Evolutionary conservation across 1,140 invertebrate species (phyloP).

Genomic region (Atta texana): DNA sequence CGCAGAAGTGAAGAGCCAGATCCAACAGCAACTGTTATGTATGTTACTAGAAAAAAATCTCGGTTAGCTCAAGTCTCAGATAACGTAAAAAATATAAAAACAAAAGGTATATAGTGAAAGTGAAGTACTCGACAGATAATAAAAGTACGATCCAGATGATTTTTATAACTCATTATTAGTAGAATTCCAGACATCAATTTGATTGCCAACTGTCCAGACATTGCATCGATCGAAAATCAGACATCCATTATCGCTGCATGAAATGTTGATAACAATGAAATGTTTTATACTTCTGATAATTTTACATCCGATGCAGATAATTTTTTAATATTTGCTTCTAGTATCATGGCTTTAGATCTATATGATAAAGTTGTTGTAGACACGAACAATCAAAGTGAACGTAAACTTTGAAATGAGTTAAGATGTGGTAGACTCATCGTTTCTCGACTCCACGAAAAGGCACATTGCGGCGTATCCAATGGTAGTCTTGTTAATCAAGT

Average conservation of each 20-base stretch:
- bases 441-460: neutral
- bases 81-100: neutral
- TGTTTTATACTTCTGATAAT: neutral
- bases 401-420: neutral
- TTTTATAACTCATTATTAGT: neutral
- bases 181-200: neutral
- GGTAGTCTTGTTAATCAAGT: neutral
- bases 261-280: neutral
- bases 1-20: too few relatives aligned
- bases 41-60: neutral
- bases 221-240: neutral
- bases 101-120: neutral
- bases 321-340: constrained; percentile 1
- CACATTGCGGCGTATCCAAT: neutral
- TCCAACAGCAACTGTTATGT: neutral
- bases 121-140: neutral
- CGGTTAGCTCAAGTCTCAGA: neutral
- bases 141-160: neutral
- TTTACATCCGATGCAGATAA: neutral
- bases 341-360: neutral
- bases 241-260: neutral
- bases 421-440: neutral
- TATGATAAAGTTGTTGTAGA: neutral
- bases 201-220: neutral
- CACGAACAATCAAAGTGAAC: neutral